Evolutionary conservation across 2,888 invertebrate genomes (phyloP), one percentile per base, ranked within the genome.

Genomic region (Shargacucullia verbasci): DNA sequence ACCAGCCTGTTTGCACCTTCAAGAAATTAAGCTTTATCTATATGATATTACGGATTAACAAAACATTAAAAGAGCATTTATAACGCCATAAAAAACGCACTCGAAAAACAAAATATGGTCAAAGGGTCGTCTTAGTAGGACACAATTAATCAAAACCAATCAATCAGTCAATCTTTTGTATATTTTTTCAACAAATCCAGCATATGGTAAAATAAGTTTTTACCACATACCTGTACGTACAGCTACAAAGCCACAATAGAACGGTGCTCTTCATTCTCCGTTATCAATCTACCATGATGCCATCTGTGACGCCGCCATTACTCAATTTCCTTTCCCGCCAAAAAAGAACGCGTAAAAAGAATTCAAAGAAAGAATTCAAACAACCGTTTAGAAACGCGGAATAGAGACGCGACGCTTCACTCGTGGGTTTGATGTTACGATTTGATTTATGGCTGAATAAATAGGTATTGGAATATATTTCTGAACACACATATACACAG

Each of bases 251-350:
- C 78, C 80, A 89, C 90, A 90, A 89, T 88, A 88, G 88, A 82
- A 83, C 82, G 81, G 76, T 83, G 80, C 82, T 85, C 85, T 89
- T 88, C 87, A 90, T 91, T 90, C 89, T 84, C 79, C 82, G 89
- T 89, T 91, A 93, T 94, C 94, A 93, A 92, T 94, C 92, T 89
- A 86, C 86, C 88, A 85, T 91, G 91, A 92, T 92, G 91, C 93
- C 94, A 92, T 92, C 94, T 92, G 92, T 90, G 93, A 92, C 92
- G 88, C 84, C 73, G 82, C 84, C 88, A 92, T 94, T 92, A 92
- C 89, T 93, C 93, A 94, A 92, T 93, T 92, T 92, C 88, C 85
- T 86, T 88, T 87, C 81, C 87, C 87, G 85, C 85, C 81, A 84
- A 90, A 85, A 87, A 86, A 85, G 81, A 84, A 76, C 83, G 79